Conservation (phyloP, 2,888 invertebrate genomes). For the Sarcophaga variegata region DNA sequence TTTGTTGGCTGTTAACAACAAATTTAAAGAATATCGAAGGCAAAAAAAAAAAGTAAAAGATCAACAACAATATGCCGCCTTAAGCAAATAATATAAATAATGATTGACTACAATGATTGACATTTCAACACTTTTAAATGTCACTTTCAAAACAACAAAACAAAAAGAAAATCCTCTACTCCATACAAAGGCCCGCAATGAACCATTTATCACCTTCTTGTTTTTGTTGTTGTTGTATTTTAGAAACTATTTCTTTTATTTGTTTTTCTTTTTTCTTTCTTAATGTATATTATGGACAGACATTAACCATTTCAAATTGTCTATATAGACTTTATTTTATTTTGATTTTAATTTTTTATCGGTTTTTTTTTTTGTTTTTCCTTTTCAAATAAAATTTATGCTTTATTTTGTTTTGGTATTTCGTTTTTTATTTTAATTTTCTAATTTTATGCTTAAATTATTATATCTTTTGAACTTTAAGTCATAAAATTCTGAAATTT, state of each 20-base stretch:
- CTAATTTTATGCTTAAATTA: conserved; percentile 8
- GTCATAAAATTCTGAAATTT: conserved; percentile 58
- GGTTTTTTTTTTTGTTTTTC: background rate
- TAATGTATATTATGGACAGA: no score
- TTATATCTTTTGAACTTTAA: conserved; percentile 54
- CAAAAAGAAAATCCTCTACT: conserved; percentile 34
- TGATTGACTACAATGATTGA: conserved; percentile 75
- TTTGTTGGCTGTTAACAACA: background rate
- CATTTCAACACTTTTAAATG: conserved; percentile 80
- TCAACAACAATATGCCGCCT: conserved; percentile 59
- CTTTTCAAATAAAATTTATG: conserved; percentile 50
- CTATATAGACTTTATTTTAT: background rate
- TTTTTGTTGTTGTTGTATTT: conserved; percentile 36
- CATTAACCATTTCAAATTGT: conserved; percentile 13
- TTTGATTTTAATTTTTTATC: background rate
- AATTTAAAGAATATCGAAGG: conserved; percentile 1
- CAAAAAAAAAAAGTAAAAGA: conserved; percentile 5
- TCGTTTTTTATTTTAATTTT: conserved; percentile 32
- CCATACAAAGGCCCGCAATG: conserved; percentile 1
- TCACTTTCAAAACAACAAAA: conserved; percentile 70
- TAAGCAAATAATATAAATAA: conserved; percentile 56
- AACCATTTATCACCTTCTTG: conserved; percentile 23
- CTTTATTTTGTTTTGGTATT: conserved; percentile 38
- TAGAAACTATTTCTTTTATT: conserved; percentile 3
- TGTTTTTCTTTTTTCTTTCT: background rate